Conservation (phyloP, 1,140 invertebrate genomes). For the Rhagoletis zephyria region DNA sequence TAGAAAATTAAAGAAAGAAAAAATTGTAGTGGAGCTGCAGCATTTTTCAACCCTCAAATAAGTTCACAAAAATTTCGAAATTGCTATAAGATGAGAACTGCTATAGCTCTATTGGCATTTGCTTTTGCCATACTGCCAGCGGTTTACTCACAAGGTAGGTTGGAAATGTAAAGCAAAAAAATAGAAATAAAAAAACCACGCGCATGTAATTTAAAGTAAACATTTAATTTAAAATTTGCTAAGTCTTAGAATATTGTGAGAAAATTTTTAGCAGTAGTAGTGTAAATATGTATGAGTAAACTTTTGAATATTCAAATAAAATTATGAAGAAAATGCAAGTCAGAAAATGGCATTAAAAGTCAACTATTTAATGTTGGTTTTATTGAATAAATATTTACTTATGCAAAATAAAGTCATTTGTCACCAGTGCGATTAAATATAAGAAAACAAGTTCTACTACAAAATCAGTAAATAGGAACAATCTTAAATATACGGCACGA, state of each 20-base stretch:
- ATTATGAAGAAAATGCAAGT: not conserved
- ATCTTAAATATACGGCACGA: too few species aligned
- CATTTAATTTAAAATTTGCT: not conserved
- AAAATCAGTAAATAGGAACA: too few species aligned
- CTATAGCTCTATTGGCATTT: not conserved
- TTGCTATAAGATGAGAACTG: too few species aligned
- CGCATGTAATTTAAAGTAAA: not conserved
- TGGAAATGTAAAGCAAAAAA: not conserved
- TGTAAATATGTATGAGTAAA: not conserved
- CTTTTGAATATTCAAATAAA: not conserved
- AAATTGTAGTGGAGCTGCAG: too few species aligned
- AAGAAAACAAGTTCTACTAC: too few species aligned
- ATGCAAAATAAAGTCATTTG: too few species aligned
- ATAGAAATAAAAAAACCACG: not conserved
- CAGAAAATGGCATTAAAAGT: not conserved
- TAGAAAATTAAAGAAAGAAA: not conserved
- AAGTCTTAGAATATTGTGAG: not conserved
- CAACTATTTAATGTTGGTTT: too few species aligned
- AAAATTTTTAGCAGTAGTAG: too few species aligned
- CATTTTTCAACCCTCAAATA: too few species aligned
- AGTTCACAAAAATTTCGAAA: too few species aligned
- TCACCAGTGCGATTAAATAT: too few species aligned
- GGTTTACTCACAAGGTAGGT: constrained; percentile 28
- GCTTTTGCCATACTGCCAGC: not conserved
- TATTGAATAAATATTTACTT: too few species aligned